Evolutionary conservation across 2,113 vertebrate genomes (phyloP), one percentile per base, ranked within the genome.

Genomic region (Hepsetus odoe): DNA sequence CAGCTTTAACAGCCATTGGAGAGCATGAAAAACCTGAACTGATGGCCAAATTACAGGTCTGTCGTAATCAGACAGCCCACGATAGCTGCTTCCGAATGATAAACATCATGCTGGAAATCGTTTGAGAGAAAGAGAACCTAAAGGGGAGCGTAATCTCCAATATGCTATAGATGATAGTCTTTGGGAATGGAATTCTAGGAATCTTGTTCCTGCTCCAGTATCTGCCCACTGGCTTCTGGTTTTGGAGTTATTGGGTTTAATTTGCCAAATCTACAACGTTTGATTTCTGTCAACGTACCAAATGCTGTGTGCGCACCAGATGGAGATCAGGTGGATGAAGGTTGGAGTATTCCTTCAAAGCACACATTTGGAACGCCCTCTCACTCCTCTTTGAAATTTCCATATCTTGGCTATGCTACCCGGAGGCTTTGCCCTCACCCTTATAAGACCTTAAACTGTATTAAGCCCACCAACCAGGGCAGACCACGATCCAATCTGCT

Each of bases 401-500:
- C 59, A 71, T 46, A 8, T 51, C 0, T 32, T 30, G 9, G 13
- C 30, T 16, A 16, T 9, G 4, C 33, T 22, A 65, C 2, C 13
- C 18, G 1, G 61, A 35, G 33, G 61, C 61, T 65, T 12, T 65
- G 61, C 32, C 61, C 22, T 64, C 28, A 18, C 18, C 18, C 4
- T 38, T n/a, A 65, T 10, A 65, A 65, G 33, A 7, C 66, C 20
- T 30, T 59, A 46, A 67, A 76, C 22, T 24, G 22, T 76, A 83
- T 79, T 58, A 46, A 72, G 26, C 40, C 69, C 69, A 13, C 53
- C 67, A 53, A 67, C 61, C 73, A 65, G 32, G 76, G 59, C 51
- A 24, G 55, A 33, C 49, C 62, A 55, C 35, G 32, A 74, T 67
- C 30, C 73, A 73, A 83, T 77, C 73, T 77, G 64, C 75, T 26